A percentile compares a stretch with the other conserved stretches of the same genome.
Conservation (phyloP, 2,797 vertebrate species). For the Esox lucius region DNA sequence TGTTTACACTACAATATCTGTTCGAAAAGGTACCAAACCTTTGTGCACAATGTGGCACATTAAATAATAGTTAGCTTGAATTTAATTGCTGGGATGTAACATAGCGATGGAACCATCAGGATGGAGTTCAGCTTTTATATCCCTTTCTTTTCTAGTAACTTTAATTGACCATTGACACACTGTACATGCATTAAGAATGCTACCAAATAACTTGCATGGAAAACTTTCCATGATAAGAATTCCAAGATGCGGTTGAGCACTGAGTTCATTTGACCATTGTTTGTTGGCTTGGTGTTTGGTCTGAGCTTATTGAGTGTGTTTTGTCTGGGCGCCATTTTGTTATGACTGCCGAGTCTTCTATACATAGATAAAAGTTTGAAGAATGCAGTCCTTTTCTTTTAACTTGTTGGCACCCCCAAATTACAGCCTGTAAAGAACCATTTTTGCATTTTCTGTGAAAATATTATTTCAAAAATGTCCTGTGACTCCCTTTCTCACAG, state of each 20-base stretch:
- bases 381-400: slow-evolving; percentile 38
- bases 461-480: slow-evolving; percentile 49
- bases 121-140: not conserved
- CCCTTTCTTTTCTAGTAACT: not conserved
- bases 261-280: slow-evolving; percentile 55
- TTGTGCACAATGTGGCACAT: not conserved
- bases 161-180: not conserved
- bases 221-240: not conserved
- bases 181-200: not conserved
- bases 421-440: slow-evolving; percentile 52
- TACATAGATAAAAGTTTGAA: too few relatives aligned
- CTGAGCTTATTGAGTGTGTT: slow-evolving; percentile 57
- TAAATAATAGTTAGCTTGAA: not conserved
- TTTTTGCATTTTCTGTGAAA: slow-evolving; percentile 53
- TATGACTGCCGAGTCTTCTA: slow-evolving; percentile 55
- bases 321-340: slow-evolving; percentile 72
- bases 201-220: not conserved
- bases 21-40: not conserved
- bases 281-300: slow-evolving; percentile 64
- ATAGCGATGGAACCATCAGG: not conserved
- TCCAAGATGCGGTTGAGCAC: not conserved
- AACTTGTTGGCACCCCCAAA: slow-evolving; percentile 53
- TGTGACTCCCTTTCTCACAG: slow-evolving; percentile 40
- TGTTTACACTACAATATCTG: not conserved
- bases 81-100: not conserved